Evolutionary conservation across 2,888 invertebrate species (phyloP).

Genomic region (Lobophora halterata): DNA sequence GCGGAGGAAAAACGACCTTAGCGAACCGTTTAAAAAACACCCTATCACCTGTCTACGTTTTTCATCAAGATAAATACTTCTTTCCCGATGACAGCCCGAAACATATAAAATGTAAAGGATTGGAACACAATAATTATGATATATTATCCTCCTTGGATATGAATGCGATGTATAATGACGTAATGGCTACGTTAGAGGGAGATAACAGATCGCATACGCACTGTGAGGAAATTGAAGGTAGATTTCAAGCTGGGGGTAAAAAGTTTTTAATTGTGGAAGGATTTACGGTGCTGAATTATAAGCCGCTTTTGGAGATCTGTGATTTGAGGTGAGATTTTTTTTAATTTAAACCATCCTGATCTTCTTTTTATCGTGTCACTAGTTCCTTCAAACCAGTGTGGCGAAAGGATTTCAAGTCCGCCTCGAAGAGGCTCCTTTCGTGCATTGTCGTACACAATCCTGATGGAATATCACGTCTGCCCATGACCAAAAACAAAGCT

Average conservation of each 20-base stretch:
- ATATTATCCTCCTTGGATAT: slow-evolving; percentile 86
- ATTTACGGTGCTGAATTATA: slow-evolving; percentile 86
- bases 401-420: too few relatives aligned
- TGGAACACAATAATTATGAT: slow-evolving; percentile 90
- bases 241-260: slow-evolving; percentile 37
- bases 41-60: slow-evolving; percentile 71
- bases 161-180: slow-evolving; percentile 84
- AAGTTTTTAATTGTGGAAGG: slow-evolving; percentile 87
- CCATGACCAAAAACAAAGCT: too few relatives aligned
- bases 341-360: too few relatives aligned
- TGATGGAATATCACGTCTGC: too few relatives aligned
- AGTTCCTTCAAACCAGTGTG: too few relatives aligned
- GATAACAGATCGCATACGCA: slow-evolving; percentile 33
- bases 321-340: slow-evolving; percentile 73
- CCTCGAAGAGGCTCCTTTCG: too few relatives aligned
- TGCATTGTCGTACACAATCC: too few relatives aligned
- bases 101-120: slow-evolving; percentile 81
- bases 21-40: slow-evolving; percentile 76
- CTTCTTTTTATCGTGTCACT: too few relatives aligned
- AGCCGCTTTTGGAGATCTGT: slow-evolving; percentile 84
- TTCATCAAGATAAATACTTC: slow-evolving; percentile 90
- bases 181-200: slow-evolving; percentile 61
- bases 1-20: slow-evolving; percentile 91
- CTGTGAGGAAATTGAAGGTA: slow-evolving; percentile 17
- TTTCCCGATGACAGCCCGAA: slow-evolving; percentile 83